Evolutionary conservation across 2,888 invertebrate species (phyloP), one percentile per base, ranked within the genome.

Genomic region (Odontocerum albicorne): DNA sequence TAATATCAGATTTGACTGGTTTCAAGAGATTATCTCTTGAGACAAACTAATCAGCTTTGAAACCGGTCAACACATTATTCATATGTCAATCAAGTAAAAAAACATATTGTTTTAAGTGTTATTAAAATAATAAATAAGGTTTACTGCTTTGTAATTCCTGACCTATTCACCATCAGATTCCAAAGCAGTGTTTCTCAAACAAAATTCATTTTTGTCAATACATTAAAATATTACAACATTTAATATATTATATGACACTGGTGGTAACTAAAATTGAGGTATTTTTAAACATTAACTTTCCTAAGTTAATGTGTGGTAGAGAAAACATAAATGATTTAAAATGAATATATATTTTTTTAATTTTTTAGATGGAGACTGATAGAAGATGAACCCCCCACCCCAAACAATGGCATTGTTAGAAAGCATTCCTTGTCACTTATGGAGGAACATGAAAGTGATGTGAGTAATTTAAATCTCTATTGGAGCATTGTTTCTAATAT

Each of bases 361-460:
- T 56, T 63, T 71, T 75, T 55, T 69, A 89, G 90, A 68, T 89
- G 90, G 89, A 80, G 89, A 66, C 75, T 88, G 38, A 76, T 86
- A 64, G 87, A 87, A 51, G 74, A 83, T 53, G 80, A 82, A 65
- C 73, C 70, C 64, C 15, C 42, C 15, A 35, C 57, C 0, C 63
- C 75, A 40, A 78, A 77, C 59, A 77, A 77, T 49, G 77, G 78
- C 10, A 66, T 74, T 1, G 64, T 66, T 64, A 74, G 74, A 66
- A 67, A 78, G 73, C 75, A 72, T 17, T 44, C 73, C 74, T 75
- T 66, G 79, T 80, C 61, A 75, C 72, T 66, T 78, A 78, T 67
- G 79, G 80, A 70, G 74, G 77, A 72, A 44, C n/a, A 3, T 1
- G 72, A 74, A 42, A 75, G 74, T 59, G 75, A 75, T 65, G 76